phyloP scores from a whole-genome alignment of 2,888 invertebrate genomes.

The Athalia circularis region DNA sequence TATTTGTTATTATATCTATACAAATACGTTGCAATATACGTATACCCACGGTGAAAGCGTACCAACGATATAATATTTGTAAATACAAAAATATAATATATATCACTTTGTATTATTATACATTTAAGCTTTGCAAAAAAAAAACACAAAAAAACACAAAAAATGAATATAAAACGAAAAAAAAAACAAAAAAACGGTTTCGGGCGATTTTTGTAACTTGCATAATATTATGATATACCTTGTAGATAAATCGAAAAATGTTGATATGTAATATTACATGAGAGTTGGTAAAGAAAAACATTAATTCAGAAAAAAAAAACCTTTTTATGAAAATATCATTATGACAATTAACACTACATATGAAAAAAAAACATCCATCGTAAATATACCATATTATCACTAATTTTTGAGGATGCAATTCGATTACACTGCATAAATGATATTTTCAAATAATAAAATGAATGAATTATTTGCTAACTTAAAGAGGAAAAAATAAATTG shows the following conservation, averaged over 20 bases:
- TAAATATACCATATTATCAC: too few relatives aligned
- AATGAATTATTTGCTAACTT: too few relatives aligned
- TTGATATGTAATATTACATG: conserved; percentile 2
- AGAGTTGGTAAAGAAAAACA: too few relatives aligned
- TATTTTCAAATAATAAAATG: too few relatives aligned
- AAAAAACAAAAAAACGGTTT: conserved; percentile 53
- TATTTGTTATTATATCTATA: conserved; percentile 1
- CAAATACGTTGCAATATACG: neutral
- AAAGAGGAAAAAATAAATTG: neutral
- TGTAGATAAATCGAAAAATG: conserved; percentile 19
- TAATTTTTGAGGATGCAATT: too few relatives aligned
- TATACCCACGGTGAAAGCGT: neutral
- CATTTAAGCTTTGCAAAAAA: conserved; percentile 39
- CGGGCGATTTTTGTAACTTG: conserved; percentile 52
- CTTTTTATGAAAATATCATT: too few relatives aligned
- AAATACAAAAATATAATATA: conserved; percentile 19
- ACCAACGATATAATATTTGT: neutral
- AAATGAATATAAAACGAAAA: conserved; percentile 33
- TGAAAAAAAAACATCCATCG: too few relatives aligned
- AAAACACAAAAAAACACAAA: neutral
- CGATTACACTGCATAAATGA: too few relatives aligned
- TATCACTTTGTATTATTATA: conserved; percentile 27
- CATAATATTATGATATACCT: conserved; percentile 21
- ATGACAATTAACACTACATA: too few relatives aligned
- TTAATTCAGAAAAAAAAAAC: too few relatives aligned